These are phyloP conservation scores for Pristis pectinata DNA, from an alignment of 2,797 vertebrate genomes.

Conservation along the genomic window DNA sequence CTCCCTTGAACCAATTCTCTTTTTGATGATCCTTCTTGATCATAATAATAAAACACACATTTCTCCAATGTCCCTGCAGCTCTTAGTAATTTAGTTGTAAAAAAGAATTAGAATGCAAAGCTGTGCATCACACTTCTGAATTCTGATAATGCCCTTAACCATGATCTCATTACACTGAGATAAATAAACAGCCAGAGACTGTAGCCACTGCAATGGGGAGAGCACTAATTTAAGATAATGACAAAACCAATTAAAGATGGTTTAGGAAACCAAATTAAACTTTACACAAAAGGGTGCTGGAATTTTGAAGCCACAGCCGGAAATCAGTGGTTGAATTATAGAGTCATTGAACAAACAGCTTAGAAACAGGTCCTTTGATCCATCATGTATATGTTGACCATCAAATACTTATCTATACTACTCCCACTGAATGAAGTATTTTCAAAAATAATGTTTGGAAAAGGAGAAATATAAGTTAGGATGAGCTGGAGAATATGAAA, in stretches of 20 bases:
- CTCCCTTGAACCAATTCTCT: not conserved
- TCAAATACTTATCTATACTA: too few relatives aligned
- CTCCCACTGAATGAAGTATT: too few relatives aligned
- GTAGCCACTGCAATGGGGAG: not conserved
- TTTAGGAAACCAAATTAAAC: not conserved
- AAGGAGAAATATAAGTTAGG: too few relatives aligned
- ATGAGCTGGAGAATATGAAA: too few relatives aligned
- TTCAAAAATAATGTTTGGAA: too few relatives aligned
- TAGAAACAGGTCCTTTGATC: too few relatives aligned
- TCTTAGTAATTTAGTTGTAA: not conserved
- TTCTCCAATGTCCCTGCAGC: not conserved
- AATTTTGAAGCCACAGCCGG: too few relatives aligned
- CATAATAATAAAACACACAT: not conserved
- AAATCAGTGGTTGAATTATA: too few relatives aligned
- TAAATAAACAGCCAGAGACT: not conserved
- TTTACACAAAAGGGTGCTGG: too few relatives aligned
- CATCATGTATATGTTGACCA: too few relatives aligned
- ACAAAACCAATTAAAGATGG: not conserved
- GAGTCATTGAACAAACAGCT: too few relatives aligned
- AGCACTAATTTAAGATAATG: not conserved
- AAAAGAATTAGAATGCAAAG: not conserved
- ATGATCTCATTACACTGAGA: not conserved
- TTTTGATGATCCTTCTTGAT: not conserved
- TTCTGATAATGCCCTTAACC: not conserved
- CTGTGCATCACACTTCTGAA: not conserved